Evolutionary conservation across 2,113 vertebrate species (phyloP).

Genomic region (Cepphus grylle): DNA sequence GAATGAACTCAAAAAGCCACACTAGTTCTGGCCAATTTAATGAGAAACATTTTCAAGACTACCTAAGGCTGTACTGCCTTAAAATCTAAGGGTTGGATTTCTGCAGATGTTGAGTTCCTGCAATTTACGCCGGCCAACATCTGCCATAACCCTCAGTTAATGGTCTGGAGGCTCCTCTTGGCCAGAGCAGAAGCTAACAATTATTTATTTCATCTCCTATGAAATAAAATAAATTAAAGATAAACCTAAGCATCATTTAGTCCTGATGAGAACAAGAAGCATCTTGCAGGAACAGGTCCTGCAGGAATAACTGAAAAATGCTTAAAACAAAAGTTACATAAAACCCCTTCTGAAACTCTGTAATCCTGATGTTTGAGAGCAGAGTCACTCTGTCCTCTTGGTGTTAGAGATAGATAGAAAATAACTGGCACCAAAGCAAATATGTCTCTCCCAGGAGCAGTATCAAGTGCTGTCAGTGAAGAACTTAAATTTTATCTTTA

Average conservation of each 20-base stretch:
- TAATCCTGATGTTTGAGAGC: neutral
- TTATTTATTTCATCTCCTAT: neutral
- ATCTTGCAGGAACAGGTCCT: neutral
- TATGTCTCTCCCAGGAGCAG: neutral
- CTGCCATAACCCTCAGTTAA: neutral
- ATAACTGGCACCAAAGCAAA: neutral
- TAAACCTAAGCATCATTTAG: neutral
- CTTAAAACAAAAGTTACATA: neutral
- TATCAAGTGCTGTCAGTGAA: neutral
- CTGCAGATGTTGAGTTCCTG: neutral
- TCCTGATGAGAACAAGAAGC: neutral
- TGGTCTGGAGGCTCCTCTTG: neutral
- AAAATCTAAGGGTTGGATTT: neutral
- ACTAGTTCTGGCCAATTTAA: neutral
- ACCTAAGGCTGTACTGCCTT: neutral
- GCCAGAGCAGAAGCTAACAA: neutral
- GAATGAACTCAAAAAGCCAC: neutral
- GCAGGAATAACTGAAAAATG: neutral
- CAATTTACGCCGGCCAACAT: neutral
- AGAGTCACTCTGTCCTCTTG: neutral
- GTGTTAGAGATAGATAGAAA: neutral
- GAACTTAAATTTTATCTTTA: neutral
- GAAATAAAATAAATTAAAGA: neutral
- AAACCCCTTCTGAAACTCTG: neutral
- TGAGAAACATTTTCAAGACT: neutral